Evolutionary conservation across 2,888 invertebrate species (phyloP), one percentile per base, ranked within the genome.

Genomic region (Candidula unifasciata): DNA sequence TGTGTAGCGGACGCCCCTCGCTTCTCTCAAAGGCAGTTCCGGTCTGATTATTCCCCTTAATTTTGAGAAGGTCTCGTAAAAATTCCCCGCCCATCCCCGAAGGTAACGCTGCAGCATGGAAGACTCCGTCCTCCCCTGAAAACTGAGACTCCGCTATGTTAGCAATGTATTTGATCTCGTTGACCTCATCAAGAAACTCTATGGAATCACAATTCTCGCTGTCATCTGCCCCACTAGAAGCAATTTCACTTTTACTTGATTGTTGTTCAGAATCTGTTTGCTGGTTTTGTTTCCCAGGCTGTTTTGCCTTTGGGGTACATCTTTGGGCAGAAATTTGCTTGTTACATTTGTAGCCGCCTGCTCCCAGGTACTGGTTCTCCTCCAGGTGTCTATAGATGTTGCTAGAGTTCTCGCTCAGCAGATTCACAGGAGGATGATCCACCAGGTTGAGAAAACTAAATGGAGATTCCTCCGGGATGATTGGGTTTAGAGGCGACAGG

Each of bases 401-500:
- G 73, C 52, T 73, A 3, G 37, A 35, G n/a, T 78, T 78, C n/a
- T 78, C 78, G 27, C 78, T 78, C 0, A 78, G 37, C 21, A 60
- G 37, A 5, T 78, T 37, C n/a, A 78, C 78, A 21, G 78, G 78
- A 27, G 78, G 78, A 27, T 78, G 78, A 8, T 78, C 78, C 18
- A 78, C 78, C 24, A 60, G 64, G 24, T 78, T 78, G 2, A 78
- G 78, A n/a, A 78, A 78, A 64, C 66, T 64, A 27, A 78, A 78
- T 24, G 78, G 78, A 64, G 78, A 78, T 35, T 78, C 78, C 27
- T 78, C 64, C 24, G 64, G 8, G 27, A 78, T 35, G 37, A 64
- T 21, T 0, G 78, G 78, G 37, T 78, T 78, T 35, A 78, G 37
- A 6, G 78, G 78, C 6, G 78, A 78, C 24, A 78, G 37, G 2